Evolutionary conservation across 2,113 vertebrate species (phyloP), one percentile per base, ranked within the genome.

Genomic region (Heterotis niloticus): DNA sequence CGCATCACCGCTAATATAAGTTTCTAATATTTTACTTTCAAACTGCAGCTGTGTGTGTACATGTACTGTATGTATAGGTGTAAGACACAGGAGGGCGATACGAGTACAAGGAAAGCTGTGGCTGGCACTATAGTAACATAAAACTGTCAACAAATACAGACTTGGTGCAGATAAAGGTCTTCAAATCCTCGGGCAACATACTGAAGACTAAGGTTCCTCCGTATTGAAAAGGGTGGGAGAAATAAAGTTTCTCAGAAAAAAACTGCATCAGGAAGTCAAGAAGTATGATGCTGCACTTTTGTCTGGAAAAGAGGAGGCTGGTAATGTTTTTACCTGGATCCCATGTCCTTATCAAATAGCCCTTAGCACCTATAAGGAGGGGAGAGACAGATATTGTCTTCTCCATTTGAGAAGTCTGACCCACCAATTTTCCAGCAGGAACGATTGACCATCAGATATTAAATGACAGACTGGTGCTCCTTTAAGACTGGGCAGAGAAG

Each of bases 1-100:
- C 82, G 65, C 34, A 84, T 84, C 82, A 80, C 56, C 80, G 71
- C 79, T 78, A 73, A 75, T 83, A 82, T 44, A 0, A 44, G 79
- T 78, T 74, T 78, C 64, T 75, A 81, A 83, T 77, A 67, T 57
- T 82, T 84, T 84, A 56, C 69, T 80, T 82, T 88, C 71, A 84
- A 83, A 82, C 16, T 68, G 65, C 75, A 59, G 51, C 34, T 82
- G 66, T 78, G 64, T 80, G 79, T 75, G 71, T 72, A 66, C 51
- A 60, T 72, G 59, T 76, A 54, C 62, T 70, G 60, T 67, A 56
- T 76, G 73, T 78, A 26, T 66, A 56, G 28, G 24, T 29, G 54
- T 66, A 64, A 64, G n/a, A n/a, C n/a, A 64, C 9, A 17, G 20
- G 11, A 65, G 28, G 44, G 17, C n/a, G 28, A 51, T 72, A 62